Evolutionary conservation across 2,797 vertebrate genomes (phyloP).

Genomic region (Siniperca scherzeri): DNA sequence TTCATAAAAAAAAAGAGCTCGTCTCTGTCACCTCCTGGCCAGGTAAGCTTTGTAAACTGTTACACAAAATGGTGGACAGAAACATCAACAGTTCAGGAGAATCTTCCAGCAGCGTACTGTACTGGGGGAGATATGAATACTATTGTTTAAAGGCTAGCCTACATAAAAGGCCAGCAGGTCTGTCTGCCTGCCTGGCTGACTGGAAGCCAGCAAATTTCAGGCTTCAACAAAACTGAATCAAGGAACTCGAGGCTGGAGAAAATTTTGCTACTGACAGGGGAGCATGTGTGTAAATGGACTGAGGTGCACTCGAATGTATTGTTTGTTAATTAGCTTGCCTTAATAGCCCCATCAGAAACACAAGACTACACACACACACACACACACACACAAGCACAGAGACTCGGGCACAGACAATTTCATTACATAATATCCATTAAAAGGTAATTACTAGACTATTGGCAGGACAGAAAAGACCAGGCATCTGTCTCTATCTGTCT

Average conservation of each 20-base stretch:
- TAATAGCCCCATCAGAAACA: constrained; percentile 32
- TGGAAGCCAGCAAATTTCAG: constrained; percentile 47
- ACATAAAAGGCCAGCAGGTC: constrained; percentile 69
- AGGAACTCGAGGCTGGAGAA: constrained; percentile 33
- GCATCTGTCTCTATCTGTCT: constrained; percentile 46
- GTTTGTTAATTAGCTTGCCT: constrained; percentile 50
- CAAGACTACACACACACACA: constrained; percentile 25
- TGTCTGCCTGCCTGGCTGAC: constrained; percentile 52
- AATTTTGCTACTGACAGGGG: constrained; percentile 25
- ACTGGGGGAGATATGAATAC: constrained; percentile 63
- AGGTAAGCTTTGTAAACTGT: constrained; percentile 58
- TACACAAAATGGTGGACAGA: constrained; percentile 68
- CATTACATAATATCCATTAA: constrained; percentile 65
- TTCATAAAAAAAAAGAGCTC: constrained; percentile 28
- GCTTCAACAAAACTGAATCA: constrained; percentile 62
- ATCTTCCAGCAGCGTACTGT: constrained; percentile 76
- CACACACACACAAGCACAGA: constrained; percentile 12
- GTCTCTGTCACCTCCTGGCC: constrained; percentile 41
- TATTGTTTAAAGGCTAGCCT: constrained; percentile 66
- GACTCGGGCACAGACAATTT: constrained; percentile 31
- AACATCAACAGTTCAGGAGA: constrained; percentile 74
- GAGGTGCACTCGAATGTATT: constrained; percentile 45
- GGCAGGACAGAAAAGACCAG: constrained; percentile 48
- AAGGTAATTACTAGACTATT: constrained; percentile 58
- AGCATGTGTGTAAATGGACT: constrained; percentile 14